A percentile compares a stretch with the other conserved stretches of the same genome.
Conservation (phyloP, 2,113 vertebrate genomes). For the Brienomyrus longianalis region DNA sequence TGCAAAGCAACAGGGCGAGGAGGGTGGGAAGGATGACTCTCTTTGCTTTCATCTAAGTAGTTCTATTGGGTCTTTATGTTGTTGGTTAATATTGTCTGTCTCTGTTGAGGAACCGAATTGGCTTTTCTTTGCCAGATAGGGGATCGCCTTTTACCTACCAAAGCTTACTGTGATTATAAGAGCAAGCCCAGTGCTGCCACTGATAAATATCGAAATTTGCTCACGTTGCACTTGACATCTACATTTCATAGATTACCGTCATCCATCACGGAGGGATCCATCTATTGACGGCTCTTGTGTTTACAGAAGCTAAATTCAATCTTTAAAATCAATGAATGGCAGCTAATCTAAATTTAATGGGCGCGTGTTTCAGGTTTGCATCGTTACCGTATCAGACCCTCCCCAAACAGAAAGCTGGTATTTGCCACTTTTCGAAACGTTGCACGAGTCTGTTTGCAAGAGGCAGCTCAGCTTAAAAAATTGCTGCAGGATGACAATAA, state of each 20-base stretch:
- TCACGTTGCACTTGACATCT: not conserved
- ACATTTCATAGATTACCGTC: not conserved
- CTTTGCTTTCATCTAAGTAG: not conserved
- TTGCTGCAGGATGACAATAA: not conserved
- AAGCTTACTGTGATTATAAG: not conserved
- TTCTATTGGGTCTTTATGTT: not conserved
- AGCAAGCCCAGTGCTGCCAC: not conserved
- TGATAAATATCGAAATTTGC: not conserved
- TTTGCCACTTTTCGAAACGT: not conserved
- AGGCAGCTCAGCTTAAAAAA: not conserved
- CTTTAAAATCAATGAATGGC: not conserved
- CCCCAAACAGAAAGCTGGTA: not conserved
- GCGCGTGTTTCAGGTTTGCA: not conserved
- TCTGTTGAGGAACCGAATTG: not conserved
- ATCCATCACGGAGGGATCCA: not conserved
- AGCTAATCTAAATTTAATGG: not conserved
- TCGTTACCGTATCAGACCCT: not conserved
- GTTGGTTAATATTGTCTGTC: not conserved
- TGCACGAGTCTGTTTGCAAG: not conserved
- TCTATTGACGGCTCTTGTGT: not conserved
- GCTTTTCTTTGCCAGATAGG: not conserved
- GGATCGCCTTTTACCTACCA: not conserved
- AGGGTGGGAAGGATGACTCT: not conserved
- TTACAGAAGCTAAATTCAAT: not conserved
- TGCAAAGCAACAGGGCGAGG: not conserved